These are phyloP conservation scores for Pelobates fuscus DNA, from an alignment of 2,113 vertebrate species.

Conservation along the genomic window DNA sequence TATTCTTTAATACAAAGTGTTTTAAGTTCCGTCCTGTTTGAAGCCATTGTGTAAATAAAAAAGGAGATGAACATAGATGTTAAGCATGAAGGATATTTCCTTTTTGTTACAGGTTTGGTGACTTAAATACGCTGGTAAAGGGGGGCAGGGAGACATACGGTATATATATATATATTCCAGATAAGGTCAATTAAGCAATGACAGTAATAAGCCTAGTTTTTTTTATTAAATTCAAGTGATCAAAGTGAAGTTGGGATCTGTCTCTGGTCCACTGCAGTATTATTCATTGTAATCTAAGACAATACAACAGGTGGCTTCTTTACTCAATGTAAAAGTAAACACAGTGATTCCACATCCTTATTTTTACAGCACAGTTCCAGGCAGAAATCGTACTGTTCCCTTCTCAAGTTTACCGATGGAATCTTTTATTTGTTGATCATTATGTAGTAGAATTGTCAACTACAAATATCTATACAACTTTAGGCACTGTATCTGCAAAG, in stretches of 20 bases:
- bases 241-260: neutral
- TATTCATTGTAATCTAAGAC: conserved; percentile 11
- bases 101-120: no score
- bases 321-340: conserved; percentile 51
- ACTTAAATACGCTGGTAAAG: no score
- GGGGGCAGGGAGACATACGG: no score
- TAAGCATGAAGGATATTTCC: no score
- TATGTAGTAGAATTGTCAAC: conserved; percentile 8
- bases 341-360: conserved; percentile 38
- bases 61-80: no score
- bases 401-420: conserved; percentile 3
- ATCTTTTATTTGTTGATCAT: conserved; percentile 10
- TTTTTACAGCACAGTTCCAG: conserved; percentile 26
- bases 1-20: no score
- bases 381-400: neutral
- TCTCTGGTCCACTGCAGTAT: neutral
- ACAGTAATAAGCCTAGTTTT: no score
- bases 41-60: no score
- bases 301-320: conserved; percentile 48
- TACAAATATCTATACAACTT: conserved; percentile 20
- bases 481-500: conserved; percentile 5
- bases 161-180: no score
- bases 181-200: no score
- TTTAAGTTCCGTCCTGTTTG: no score
- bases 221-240: neutral